A percentile compares a stretch with the other conserved stretches of the same genome.
These are phyloP conservation scores for Microtus pennsylvanicus DNA, from an alignment of 2,113 vertebrate genomes.

Conservation along the genomic window DNA sequence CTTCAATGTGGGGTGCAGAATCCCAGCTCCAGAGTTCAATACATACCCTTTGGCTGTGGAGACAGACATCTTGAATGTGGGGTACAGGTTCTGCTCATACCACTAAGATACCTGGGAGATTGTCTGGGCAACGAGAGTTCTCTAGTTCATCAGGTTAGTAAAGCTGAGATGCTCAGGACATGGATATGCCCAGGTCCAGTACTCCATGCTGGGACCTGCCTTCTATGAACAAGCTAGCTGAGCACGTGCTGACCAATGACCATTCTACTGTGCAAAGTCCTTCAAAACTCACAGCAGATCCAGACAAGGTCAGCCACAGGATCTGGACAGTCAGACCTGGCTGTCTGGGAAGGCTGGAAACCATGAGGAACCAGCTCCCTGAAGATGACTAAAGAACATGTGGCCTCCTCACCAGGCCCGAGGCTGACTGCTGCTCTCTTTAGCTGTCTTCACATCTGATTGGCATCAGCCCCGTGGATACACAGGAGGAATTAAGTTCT, in stretches of 20 bases:
- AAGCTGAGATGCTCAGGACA: not conserved
- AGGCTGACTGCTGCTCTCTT: conserved; percentile 38
- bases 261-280: not conserved
- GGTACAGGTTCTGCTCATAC: not conserved
- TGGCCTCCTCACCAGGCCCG: not conserved
- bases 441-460: conserved; percentile 71
- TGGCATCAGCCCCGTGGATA: not conserved
- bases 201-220: not conserved
- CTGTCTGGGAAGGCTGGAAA: not conserved
- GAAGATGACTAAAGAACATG: not conserved
- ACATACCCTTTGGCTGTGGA: not conserved
- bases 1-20: not conserved
- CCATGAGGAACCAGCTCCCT: not conserved
- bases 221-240: not conserved
- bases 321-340: not conserved
- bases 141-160: not conserved
- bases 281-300: not conserved
- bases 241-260: not conserved
- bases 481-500: conserved; percentile 58
- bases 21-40: not conserved
- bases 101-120: not conserved
- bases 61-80: not conserved
- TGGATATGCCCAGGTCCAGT: rapidly evolving
- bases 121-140: not conserved
- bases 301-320: not conserved